Evolutionary conservation across 2,888 invertebrate species (phyloP), one percentile per base, ranked within the genome.

Genomic region (Linyphia triangularis): DNA sequence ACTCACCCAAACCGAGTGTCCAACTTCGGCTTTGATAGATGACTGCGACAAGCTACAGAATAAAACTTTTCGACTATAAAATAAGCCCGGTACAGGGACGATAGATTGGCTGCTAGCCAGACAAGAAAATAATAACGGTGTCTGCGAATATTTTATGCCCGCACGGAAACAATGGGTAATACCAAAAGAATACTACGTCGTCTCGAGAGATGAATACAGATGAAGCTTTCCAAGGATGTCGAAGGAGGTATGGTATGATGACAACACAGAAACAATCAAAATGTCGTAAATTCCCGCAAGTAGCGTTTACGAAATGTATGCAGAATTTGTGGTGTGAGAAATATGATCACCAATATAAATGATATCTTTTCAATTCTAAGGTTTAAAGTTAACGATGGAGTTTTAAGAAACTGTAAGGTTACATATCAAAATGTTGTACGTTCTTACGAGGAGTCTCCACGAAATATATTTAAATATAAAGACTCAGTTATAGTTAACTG

Each of bases 111-210:
- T 7, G 16, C 24, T 4, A 4, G 77, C 77, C 77, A 77, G 77
- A 73, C 51, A 57, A 22, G 73, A 33, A 73, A 40, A 61, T 37
- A 24, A 28, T 16, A 43, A 30, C 28, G 10, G 33, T 37, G 61
- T 40, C 22, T 51, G 6, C 0, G 63, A 61, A 77, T 61, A 16
- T 63, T 37, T 77, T 26, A 63, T 19, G 33, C 61, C 13, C 24
- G 37, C 61, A 61, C 77, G 77, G 77, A 77, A 77, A 61, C 77
- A 77, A 77, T 77, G 40, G 63, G 26, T 7, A 10, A 10, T 28
- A 24, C 16, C 57, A 22, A 30, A 30, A 73, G 30, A 28, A 30
- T 30, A 73, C 28, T 28, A 13, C 22, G 51, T n/a, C 13, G 51
- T 7, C n/a, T 16, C 51, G 4, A 13, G 59, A 7, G 5, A 57